Evolutionary conservation across 2,888 invertebrate genomes (phyloP).

Genomic region (Drosophila stalkeri): DNA sequence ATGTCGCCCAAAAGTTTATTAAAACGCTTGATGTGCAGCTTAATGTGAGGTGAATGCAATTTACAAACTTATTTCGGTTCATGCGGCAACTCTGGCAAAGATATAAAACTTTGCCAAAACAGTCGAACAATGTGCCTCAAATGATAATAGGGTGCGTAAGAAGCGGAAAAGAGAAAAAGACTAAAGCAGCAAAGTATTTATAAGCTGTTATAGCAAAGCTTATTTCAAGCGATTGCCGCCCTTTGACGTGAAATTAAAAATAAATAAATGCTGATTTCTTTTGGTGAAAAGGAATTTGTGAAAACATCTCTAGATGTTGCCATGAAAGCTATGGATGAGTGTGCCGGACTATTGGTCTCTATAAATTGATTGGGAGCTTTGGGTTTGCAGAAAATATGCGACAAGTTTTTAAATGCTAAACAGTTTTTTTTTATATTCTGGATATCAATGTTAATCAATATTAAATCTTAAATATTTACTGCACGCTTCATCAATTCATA

Average conservation of each 20-base stretch:
- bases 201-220: background rate
- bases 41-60: conserved; percentile 52
- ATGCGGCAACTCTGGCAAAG: conserved; percentile 1
- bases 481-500: too few relatives aligned
- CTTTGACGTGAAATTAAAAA: background rate
- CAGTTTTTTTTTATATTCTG: too few relatives aligned
- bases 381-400: too few relatives aligned
- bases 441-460: too few relatives aligned
- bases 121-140: background rate
- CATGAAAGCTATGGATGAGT: background rate
- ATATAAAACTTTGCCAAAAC: conserved; percentile 17
- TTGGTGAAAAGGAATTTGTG: background rate
- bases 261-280: background rate
- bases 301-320: background rate
- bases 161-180: background rate
- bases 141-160: background rate
- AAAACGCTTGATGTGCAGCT: conserved; percentile 47
- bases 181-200: background rate
- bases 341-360: too few relatives aligned
- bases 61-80: conserved; percentile 32
- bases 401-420: too few relatives aligned
- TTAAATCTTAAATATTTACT: too few relatives aligned
- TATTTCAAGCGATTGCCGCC: background rate
- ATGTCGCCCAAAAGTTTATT: conserved; percentile 50
- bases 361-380: too few relatives aligned